Base-by-base conservation (phyloP, 2,113 vertebrate genomes). In the Uropsilus gracilis region DNA sequence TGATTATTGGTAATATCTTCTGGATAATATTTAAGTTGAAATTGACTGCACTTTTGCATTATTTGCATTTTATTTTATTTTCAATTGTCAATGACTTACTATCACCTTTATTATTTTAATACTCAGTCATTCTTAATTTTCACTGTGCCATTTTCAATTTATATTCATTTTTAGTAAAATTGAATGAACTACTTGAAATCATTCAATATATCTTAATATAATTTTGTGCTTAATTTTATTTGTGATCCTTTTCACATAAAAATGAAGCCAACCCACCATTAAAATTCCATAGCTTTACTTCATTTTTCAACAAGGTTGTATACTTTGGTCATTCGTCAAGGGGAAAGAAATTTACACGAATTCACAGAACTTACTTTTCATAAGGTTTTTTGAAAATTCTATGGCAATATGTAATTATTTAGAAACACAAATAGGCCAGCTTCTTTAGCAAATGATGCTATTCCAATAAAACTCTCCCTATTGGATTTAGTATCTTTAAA, bases 401-500 rank as follows among this genome's bases (percentile, higher is more conserved):
- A n/a, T 95, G 82, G 20, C 17, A 80, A 14, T 78, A 76, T 50
- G 26, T 16, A 61, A 80, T 20, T 90, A 26, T 46, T n/a, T 87
- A 32, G 4, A 22, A 96, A 78, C 37, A 95, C 84, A 91, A 69
- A 14, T 50, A 39, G 11, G 80, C 78, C 37, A 71, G 83, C 5
- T 83, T 94, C 66, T 89, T 37, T 4, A 22, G 42, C 34, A 63
- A 17, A 22, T 87, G 39, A 61, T 85, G 53, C 28, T 20, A 28
- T 69, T 87, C 63, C 61, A 90, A 22, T 69, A 66, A 93, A 94
- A 64, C 24, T 11, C 2, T 90, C 44, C 63, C 85, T 75, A 8
- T 4, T 88, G 95, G 92, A 96, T 75, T 75, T 44, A 82, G 89
- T 37, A 80, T 95, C 90, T 22, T 95, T 97, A 95, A 90, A 89